phyloP scores from a whole-genome alignment of 1,140 invertebrate genomes.

The Drosophila insularis region DNA sequence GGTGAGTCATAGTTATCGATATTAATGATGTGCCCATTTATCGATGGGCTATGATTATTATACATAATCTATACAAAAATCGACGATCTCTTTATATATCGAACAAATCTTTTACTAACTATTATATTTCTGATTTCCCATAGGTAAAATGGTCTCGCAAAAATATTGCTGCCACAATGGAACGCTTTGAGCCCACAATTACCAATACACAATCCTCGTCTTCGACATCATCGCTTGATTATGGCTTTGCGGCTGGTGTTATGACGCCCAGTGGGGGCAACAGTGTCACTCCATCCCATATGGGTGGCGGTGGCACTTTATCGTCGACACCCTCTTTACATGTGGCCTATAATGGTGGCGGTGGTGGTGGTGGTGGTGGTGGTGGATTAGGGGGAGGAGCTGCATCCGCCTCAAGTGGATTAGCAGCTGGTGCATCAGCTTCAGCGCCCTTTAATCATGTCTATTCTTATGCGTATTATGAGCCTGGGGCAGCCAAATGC shows the following conservation, averaged over 20 bases:
- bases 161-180: slow-evolving; percentile 86
- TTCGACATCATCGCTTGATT: slow-evolving; percentile 74
- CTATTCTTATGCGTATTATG: slow-evolving; percentile 91
- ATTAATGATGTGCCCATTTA: too few species aligned
- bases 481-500: slow-evolving; percentile 84
- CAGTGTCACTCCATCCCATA: slow-evolving; percentile 64
- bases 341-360: slow-evolving; percentile 60
- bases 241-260: slow-evolving; percentile 75
- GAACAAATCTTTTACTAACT: too few species aligned
- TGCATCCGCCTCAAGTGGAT: slow-evolving; percentile 18
- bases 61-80: too few species aligned
- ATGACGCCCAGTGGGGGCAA: slow-evolving; percentile 66
- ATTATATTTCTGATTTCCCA: background rate
- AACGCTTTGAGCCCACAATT: slow-evolving; percentile 84
- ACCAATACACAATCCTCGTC: slow-evolving; percentile 65
- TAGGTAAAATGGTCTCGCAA: slow-evolving; percentile 83
- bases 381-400: slow-evolving; percentile 9
- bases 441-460: slow-evolving; percentile 83
- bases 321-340: slow-evolving; percentile 64
- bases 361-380: background rate
- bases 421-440: slow-evolving; percentile 70
- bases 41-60: too few species aligned
- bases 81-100: too few species aligned
- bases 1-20: slow-evolving; percentile 33
- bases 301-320: slow-evolving; percentile 39